Evolutionary conservation across 2,797 vertebrate species (phyloP), one percentile per base, ranked within the genome.

Genomic region (Nannoperca australis): DNA sequence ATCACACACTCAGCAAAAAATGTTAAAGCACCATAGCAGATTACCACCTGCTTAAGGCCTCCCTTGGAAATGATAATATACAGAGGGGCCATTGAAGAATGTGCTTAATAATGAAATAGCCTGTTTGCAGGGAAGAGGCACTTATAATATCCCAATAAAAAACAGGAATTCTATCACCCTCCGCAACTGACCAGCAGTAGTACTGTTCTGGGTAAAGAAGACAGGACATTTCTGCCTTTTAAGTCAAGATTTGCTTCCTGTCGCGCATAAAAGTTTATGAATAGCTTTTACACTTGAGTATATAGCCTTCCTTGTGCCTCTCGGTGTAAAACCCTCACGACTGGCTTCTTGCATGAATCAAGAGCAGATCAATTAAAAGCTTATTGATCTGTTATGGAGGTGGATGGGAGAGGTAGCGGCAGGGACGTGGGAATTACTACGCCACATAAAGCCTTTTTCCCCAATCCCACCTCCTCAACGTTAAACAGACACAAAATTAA

Each of bases 341-440:
- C 42, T 3, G 8, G 45, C 56, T 76, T 51, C 60, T 62, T 3
- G 50, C 75, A 59, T 66, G 84, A 89, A 82, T 86, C 78, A 65
- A 38, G 69, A 82, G 70, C 74, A 80, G 90, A 93, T 92, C 90
- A 92, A 91, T 94, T 93, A 91, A 91, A 93, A 91, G 81, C 85
- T 73, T 80, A 94, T 91, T 81, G 92, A 93, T 93, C 86, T 55
- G 69, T 72, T 62, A 68, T 20, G 38, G 55, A 86, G 77, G 81
- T 27, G n/a, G 64, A 27, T 3, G 36, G 64, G 65, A 64, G 74
- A 66, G 74, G 79, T n/a, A n/a, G 81, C 1, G 2, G 78, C 64
- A 40, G 77, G 50, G 55, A 69, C 14, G 50, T 78, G 77, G 79
- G 86, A 82, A 84, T 79, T 54, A 56, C 77, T 62, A 22, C 7